Percentiles rank a stretch among this genome's conserved stretches.
Evolutionary conservation across 2,888 invertebrate genomes (phyloP).

Genomic region (Acanthococcus lagerstroemiae): DNA sequence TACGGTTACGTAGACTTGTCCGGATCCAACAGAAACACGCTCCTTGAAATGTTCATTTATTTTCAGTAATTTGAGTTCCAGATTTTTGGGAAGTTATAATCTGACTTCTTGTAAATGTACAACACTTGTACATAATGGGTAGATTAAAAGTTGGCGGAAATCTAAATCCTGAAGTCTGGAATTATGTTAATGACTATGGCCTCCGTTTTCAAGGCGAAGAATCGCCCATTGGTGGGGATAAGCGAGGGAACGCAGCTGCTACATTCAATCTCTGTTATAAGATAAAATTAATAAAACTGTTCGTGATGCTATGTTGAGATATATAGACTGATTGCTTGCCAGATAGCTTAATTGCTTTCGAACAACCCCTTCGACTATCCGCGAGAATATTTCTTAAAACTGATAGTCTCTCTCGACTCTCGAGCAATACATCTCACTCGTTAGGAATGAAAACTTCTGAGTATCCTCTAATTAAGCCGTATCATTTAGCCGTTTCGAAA

Average conservation of each 20-base stretch:
- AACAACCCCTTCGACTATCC: conserved; percentile 8
- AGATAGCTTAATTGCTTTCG: conserved; percentile 25
- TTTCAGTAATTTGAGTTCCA: conserved; percentile 23
- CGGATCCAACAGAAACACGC: not conserved
- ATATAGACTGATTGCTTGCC: conserved; percentile 28
- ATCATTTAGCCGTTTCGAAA: no score
- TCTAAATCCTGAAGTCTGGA: conserved; percentile 26
- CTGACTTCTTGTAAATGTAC: conserved; percentile 24
- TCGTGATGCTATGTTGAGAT: conserved; percentile 26
- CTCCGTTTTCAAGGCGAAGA: conserved; percentile 19
- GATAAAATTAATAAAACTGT: conserved; percentile 29
- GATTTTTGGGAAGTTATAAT: conserved; percentile 23
- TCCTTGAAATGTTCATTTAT: conserved; percentile 21
- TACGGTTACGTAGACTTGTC: no score
- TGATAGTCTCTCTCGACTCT: conserved; percentile 18
- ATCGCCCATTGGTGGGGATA: conserved; percentile 15
- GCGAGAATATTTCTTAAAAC: conserved; percentile 19
- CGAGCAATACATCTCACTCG: conserved; percentile 18
- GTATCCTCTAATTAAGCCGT: no score
- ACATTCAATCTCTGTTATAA: conserved; percentile 26
- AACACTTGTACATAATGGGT: conserved; percentile 28
- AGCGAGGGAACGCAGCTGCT: conserved; percentile 24
- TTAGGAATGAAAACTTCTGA: no score
- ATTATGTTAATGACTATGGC: conserved; percentile 28
- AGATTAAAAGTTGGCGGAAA: conserved; percentile 28